Evolutionary conservation across 2,888 invertebrate species (phyloP), one percentile per base, ranked within the genome.

Genomic region (Orchesellides sinensis): DNA sequence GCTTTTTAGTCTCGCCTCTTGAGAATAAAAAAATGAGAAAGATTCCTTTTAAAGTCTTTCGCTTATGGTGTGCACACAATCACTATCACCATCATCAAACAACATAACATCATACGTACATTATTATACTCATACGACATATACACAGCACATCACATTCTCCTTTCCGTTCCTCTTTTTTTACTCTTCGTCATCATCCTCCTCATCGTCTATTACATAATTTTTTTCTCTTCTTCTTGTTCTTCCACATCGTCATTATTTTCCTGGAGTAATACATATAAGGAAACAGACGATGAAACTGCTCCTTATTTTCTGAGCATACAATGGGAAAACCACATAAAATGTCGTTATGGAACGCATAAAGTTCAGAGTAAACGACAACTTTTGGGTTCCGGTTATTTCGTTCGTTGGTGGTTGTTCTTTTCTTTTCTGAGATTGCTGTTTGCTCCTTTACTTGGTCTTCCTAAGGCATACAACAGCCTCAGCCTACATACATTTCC

Each of bases 331-430:
- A 54, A 70, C 54, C 70, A 47, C 70, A 70, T 70, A 70, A 68
- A 70, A 70, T 70, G 56, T 70, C 70, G 70, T 70, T 70, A 54
- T 70, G 54, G 47, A 70, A 35, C 17, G 49, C 68, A 68, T 68
- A 68, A 68, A 68, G 49, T 68, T 68, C 68, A 68, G 47, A 17
- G 29, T 29, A 47, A 27, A 68, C 68, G 68, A 49, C 49, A 49
- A 68, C 49, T 49, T 47, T 49, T 47, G 10, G 19, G 25, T 68
- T 68, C 68, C 29, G 45, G 47, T 23, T 45, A 65, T 65, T 40
- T 40, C 23, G 29, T 17, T 40, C 14, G 40, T 40, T 40, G 40
- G 40, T 40, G 10, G 40, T n/a, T 40, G n/a, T n/a, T 40, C 40
- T 56, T 56, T 23, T 27, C 19, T 19, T 52, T 21, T 19, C 52